These are phyloP conservation scores for Suillia variegata DNA, from an alignment of 2,888 invertebrate species.

Conservation along the genomic window DNA sequence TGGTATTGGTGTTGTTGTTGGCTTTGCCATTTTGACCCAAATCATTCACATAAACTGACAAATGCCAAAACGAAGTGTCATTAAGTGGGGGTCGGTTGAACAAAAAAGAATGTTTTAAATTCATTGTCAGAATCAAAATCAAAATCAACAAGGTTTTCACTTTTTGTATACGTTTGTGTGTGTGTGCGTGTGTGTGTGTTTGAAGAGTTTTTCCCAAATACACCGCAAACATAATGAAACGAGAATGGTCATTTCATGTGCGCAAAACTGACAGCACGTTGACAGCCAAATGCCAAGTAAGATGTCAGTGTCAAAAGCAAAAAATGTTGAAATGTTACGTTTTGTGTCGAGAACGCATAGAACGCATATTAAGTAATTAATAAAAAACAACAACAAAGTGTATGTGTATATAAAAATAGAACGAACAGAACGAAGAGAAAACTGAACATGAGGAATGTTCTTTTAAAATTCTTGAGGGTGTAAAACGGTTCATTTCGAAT, in stretches of 20 bases:
- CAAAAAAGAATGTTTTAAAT: background rate
- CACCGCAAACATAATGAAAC: conserved; percentile 43
- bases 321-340: conserved; percentile 3
- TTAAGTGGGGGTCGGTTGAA: no score
- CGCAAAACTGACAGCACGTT: conserved; percentile 49
- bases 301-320: conserved; percentile 34
- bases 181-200: background rate
- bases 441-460: no score
- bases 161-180: background rate
- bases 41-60: background rate
- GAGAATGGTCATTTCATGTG: conserved; percentile 50
- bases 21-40: conserved; percentile 4
- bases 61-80: background rate
- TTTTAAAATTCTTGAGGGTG: conserved; percentile 1
- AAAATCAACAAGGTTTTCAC: conserved; percentile 2
- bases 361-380: background rate
- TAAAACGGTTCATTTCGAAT: background rate
- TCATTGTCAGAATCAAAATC: background rate
- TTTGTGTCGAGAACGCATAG: background rate
- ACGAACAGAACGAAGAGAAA: no score
- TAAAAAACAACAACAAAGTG: no score
- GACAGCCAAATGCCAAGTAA: conserved; percentile 49
- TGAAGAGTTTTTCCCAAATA: background rate
- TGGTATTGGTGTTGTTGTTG: no score
- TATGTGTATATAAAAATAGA: no score